phyloP scores from a whole-genome alignment of 2,113 vertebrate genomes.

The Chionis minor region DNA sequence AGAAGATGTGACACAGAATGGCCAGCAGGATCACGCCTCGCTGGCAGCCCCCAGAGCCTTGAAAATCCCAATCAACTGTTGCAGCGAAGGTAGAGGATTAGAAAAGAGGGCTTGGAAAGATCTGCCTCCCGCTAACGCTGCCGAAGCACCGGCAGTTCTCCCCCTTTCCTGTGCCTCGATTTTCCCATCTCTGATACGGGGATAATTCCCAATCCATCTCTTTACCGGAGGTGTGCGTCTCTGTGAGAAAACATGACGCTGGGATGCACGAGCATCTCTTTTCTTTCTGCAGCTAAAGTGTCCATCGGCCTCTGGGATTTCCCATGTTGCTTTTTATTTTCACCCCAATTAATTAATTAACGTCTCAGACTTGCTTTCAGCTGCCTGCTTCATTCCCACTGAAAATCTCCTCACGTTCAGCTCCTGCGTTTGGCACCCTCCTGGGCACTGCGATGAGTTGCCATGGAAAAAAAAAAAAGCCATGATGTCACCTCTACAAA shows the following conservation, averaged over 20 bases:
- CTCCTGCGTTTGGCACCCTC: neutral
- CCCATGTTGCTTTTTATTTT: neutral
- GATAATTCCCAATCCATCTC: neutral
- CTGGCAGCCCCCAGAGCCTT: neutral
- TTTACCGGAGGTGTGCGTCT: neutral
- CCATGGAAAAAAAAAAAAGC: conserved; percentile 41
- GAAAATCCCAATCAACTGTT: neutral
- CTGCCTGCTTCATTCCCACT: neutral
- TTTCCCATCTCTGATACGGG: neutral
- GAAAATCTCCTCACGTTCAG: neutral
- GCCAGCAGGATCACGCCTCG: neutral
- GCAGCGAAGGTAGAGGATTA: neutral
- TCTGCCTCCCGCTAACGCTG: neutral
- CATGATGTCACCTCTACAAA: conserved; percentile 52
- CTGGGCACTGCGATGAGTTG: conserved; percentile 12
- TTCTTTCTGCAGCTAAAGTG: neutral
- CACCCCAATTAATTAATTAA: neutral
- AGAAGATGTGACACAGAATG: neutral
- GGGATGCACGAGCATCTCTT: neutral
- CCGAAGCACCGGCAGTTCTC: neutral
- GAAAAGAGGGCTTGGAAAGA: neutral
- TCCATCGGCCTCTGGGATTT: neutral
- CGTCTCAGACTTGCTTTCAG: neutral
- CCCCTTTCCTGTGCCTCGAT: neutral
- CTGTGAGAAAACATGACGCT: neutral